Evolutionary conservation across 2,888 invertebrate species (phyloP).

Genomic region (Neuroscelio doddi): DNA sequence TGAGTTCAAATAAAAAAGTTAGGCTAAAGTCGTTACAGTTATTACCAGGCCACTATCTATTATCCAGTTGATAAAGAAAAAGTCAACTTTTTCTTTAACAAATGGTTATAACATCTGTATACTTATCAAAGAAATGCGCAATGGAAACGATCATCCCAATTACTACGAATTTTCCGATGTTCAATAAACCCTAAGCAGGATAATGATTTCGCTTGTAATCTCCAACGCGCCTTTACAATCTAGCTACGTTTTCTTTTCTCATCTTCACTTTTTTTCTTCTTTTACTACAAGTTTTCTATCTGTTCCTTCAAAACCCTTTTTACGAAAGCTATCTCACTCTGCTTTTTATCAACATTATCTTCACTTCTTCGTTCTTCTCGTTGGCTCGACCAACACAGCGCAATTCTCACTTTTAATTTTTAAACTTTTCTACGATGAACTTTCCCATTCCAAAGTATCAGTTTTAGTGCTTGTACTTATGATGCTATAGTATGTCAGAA

Average conservation of each 20-base stretch:
- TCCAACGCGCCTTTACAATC: conserved; percentile 41
- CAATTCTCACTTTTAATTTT: conserved; percentile 51
- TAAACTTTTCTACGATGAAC: conserved; percentile 44
- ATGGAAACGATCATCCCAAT: conserved; percentile 39
- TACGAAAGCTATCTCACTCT: conserved; percentile 6
- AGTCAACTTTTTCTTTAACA: too few relatives aligned
- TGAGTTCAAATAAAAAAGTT: too few relatives aligned
- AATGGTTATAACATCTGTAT: too few relatives aligned
- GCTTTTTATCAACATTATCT: background rate
- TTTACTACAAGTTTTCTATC: conserved; percentile 13
- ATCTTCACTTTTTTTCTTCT: conserved; percentile 20
- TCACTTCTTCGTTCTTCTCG: conserved; percentile 1
- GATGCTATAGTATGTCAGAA: background rate
- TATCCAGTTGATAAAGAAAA: too few relatives aligned
- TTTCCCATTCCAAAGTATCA: conserved; percentile 16
- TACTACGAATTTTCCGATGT: conserved; percentile 43
- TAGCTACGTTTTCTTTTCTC: conserved; percentile 29
- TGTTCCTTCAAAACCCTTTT: conserved; percentile 15
- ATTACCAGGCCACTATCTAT: too few relatives aligned
- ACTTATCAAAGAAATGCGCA: conserved; percentile 4
- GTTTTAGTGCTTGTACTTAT: conserved; percentile 7
- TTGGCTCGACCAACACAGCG: conserved; percentile 25
- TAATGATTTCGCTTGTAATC: conserved; percentile 53
- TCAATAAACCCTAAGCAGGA: conserved; percentile 55
- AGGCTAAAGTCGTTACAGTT: too few relatives aligned